Evolutionary conservation across 2,113 vertebrate species (phyloP).

Genomic region (Psephotus haematonotus): DNA sequence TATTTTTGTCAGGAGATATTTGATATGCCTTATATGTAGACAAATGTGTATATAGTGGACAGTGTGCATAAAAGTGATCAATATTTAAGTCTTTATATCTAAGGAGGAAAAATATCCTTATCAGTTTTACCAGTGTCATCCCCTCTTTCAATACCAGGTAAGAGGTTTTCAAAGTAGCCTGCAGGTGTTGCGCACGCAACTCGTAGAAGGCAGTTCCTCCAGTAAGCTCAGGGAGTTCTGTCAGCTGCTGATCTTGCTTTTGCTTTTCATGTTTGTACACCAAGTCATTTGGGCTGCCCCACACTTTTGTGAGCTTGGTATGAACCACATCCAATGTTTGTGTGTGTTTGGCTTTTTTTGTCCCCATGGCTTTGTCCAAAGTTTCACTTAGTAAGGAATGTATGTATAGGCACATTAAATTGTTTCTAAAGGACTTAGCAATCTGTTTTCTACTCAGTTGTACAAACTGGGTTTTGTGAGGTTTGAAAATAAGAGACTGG

Average conservation of each 20-base stretch:
- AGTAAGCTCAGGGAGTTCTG: neutral
- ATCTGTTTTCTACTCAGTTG: neutral
- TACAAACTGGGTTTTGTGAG: neutral
- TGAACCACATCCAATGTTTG: neutral
- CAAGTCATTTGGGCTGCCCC: neutral
- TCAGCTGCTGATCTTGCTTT: neutral
- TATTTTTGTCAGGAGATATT: neutral
- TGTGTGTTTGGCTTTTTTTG: neutral
- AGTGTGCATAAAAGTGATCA: neutral
- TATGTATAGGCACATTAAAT: neutral
- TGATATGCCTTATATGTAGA: neutral
- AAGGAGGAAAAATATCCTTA: neutral
- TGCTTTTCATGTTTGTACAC: neutral
- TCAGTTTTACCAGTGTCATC: neutral
- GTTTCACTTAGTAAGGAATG: neutral
- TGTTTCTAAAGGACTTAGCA: neutral
- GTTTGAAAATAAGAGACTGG: neutral
- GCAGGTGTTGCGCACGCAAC: accelerated
- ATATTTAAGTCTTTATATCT: neutral
- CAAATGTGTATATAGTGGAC: neutral
- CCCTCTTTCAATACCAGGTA: neutral
- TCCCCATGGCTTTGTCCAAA: neutral
- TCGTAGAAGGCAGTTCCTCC: neutral
- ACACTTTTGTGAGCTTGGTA: neutral
- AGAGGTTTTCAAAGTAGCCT: neutral